Conservation (phyloP, 2,113 vertebrate species). For the Rhagologus leucostigma region DNA sequence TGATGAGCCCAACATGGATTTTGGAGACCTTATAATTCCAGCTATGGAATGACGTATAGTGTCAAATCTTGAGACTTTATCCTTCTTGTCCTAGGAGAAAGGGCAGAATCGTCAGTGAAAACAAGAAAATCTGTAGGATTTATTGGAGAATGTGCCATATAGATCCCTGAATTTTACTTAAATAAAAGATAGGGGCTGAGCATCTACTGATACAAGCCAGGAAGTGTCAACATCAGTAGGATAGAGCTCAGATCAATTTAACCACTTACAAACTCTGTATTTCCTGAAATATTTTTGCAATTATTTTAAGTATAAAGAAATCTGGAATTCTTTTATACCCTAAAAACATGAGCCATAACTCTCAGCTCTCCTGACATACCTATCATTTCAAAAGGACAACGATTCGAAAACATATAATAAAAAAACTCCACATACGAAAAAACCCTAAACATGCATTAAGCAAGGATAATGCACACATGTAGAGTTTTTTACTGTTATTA, state of each 20-base stretch:
- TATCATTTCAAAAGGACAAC: not conserved
- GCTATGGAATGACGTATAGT: slow-evolving; percentile 94
- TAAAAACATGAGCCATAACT: not conserved
- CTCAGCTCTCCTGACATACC: not conserved
- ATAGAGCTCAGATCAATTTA: not conserved
- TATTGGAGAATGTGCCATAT: not conserved
- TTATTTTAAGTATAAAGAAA: not conserved
- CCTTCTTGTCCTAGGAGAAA: slow-evolving; percentile 87
- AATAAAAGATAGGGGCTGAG: not conserved
- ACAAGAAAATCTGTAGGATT: not conserved
- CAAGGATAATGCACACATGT: too few species aligned
- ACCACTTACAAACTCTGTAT: not conserved
- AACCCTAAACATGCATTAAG: too few species aligned
- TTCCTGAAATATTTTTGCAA: not conserved
- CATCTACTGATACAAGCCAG: not conserved
- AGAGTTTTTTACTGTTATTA: not conserved
- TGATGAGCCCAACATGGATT: slow-evolving; percentile 85
- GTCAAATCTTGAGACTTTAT: slow-evolving; percentile 91
- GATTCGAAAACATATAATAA: not conserved
- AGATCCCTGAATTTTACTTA: not conserved
- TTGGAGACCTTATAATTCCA: slow-evolving; percentile 91
- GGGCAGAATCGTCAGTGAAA: not conserved
- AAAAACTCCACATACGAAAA: rapidly evolving
- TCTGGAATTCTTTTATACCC: not conserved
- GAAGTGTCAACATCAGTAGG: not conserved